These are phyloP conservation scores for Pangasius krempfi DNA, from an alignment of 2,797 vertebrate species.

Conservation along the genomic window DNA sequence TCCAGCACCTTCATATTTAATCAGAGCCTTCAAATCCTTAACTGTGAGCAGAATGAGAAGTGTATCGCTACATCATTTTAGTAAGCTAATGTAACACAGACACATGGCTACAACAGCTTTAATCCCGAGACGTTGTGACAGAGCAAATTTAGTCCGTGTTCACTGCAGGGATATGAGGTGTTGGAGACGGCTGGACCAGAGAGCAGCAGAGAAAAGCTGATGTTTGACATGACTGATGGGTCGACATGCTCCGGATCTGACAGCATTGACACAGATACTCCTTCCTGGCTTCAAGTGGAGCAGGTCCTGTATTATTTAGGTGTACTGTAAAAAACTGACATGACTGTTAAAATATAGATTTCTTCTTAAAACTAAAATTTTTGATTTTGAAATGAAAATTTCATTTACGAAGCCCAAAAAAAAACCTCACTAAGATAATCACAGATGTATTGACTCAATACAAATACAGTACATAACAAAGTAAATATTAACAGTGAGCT, in stretches of 20 bases:
- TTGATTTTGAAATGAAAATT: background rate
- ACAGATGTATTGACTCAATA: background rate
- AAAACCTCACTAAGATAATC: background rate
- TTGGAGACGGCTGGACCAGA: slow-evolving; percentile 32
- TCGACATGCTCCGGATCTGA: slow-evolving; percentile 39
- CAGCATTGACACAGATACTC: slow-evolving; percentile 18
- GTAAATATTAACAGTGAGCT: background rate
- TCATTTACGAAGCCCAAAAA: background rate
- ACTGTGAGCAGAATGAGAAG: slow-evolving; percentile 45
- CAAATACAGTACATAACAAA: background rate
- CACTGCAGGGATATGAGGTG: slow-evolving; percentile 31
- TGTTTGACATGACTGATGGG: slow-evolving; percentile 28
- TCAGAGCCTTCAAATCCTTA: slow-evolving; percentile 47
- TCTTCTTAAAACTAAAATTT: background rate
- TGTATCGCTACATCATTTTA: slow-evolving; percentile 36
- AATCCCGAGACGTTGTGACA: slow-evolving; percentile 46
- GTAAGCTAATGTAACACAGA: slow-evolving; percentile 11
- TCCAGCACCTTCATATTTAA: slow-evolving; percentile 44
- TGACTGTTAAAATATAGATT: background rate
- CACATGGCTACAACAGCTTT: slow-evolving; percentile 27
- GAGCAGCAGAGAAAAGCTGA: slow-evolving; percentile 36
- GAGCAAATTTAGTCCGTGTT: slow-evolving; percentile 37
- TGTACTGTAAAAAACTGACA: background rate
- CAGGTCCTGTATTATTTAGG: slow-evolving; percentile 14
- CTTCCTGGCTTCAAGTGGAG: background rate